Evolutionary conservation across 2,888 invertebrate species (phyloP).

Genomic region (Helobdella robusta): DNA sequence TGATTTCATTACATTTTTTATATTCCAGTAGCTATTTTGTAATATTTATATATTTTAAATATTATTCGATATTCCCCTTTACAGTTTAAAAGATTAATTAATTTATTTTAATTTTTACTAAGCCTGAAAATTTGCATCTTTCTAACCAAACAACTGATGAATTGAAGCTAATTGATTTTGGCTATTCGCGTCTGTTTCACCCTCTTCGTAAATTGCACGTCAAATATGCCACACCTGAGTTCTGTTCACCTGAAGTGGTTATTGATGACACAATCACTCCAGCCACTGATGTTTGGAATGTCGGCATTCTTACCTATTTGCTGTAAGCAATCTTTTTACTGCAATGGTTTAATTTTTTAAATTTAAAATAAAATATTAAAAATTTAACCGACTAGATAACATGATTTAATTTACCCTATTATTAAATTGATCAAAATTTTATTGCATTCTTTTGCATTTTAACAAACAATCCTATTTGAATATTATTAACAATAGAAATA

Average conservation of each 20-base stretch:
- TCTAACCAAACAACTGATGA: constrained; percentile 55
- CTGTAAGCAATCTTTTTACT: constrained; percentile 40
- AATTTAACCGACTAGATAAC: too few species aligned
- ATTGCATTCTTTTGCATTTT: too few species aligned
- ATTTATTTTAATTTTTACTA: too few species aligned
- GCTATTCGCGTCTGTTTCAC: constrained; percentile 60
- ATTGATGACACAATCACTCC: constrained; percentile 76
- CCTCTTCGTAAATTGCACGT: constrained; percentile 33
- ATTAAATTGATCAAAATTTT: too few species aligned
- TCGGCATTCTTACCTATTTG: constrained; percentile 46
- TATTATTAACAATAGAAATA: too few species aligned
- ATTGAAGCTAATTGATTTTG: constrained; percentile 84
- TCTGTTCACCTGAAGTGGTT: constrained; percentile 73
- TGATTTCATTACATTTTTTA: not conserved
- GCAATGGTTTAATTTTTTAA: not conserved
- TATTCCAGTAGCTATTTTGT: not conserved
- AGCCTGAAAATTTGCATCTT: constrained; percentile 91
- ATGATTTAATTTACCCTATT: too few species aligned
- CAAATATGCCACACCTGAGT: constrained; percentile 47
- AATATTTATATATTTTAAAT: not conserved
- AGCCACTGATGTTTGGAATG: constrained; percentile 55
- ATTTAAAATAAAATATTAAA: not conserved
- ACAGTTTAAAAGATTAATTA: too few species aligned
- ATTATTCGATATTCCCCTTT: not conserved
- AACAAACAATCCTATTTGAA: too few species aligned